Percentiles rank a stretch among this genome's conserved stretches.
These are phyloP conservation scores for Hemibagrus wyckioides DNA, from an alignment of 2,113 vertebrate genomes.

Conservation along the genomic window DNA sequence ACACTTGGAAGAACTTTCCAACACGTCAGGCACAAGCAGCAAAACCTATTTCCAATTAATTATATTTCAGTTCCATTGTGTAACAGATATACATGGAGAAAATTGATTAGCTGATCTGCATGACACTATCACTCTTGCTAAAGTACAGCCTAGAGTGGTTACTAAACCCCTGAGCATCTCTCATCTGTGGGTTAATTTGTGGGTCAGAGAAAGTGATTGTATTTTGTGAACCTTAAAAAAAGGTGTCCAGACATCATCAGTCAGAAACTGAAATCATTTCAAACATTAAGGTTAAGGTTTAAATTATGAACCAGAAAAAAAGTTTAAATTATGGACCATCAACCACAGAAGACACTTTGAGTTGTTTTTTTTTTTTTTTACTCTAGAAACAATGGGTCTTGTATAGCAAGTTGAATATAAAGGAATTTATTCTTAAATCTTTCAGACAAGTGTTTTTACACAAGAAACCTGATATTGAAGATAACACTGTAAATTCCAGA, in stretches of 20 bases:
- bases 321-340: no score
- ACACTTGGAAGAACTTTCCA: background rate
- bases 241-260: background rate
- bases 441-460: no score
- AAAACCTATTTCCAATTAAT: constrained; percentile 8
- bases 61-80: background rate
- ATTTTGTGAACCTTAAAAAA: background rate
- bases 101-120: background rate
- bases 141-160: background rate
- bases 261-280: background rate
- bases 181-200: background rate
- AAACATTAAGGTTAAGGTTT: background rate
- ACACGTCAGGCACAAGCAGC: background rate
- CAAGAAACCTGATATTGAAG: no score
- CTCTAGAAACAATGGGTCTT: no score
- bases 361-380: no score
- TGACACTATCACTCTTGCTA: background rate
- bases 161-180: background rate
- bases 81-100: constrained; percentile 13
- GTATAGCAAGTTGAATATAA: no score
- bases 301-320: no score
- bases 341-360: no score
- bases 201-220: background rate
- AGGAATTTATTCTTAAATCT: no score
- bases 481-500: no score